Conservation (phyloP, 2,797 vertebrate genomes). For the Pagetopsis macropterus region DNA sequence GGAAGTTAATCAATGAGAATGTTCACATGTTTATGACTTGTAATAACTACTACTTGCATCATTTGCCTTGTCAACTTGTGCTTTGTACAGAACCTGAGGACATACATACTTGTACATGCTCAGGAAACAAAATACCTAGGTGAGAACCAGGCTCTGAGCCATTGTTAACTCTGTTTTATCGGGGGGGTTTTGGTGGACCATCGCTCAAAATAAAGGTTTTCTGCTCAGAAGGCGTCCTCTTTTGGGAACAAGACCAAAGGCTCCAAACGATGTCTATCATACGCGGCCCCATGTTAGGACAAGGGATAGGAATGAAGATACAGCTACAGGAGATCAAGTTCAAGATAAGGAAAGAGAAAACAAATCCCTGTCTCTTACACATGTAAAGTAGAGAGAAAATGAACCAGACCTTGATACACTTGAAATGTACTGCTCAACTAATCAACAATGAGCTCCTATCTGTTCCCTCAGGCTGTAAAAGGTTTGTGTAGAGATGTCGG, state of each 20-base stretch:
- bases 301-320: constrained; percentile 57
- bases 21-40: constrained; percentile 50
- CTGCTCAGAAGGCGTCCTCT: constrained; percentile 30
- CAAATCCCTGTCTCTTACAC: constrained; percentile 35
- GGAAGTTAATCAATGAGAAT: constrained; percentile 70
- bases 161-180: constrained; percentile 24
- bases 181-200: constrained; percentile 13
- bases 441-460: constrained; percentile 60
- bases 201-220: constrained; percentile 47
- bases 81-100: constrained; percentile 28
- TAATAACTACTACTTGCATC: constrained; percentile 43
- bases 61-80: constrained; percentile 21
- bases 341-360: constrained; percentile 50
- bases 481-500: constrained; percentile 72
- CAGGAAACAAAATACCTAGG: constrained; percentile 6
- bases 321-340: constrained; percentile 51
- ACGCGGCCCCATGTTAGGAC: constrained; percentile 55
- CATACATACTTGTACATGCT: constrained; percentile 16
- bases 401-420: constrained; percentile 20
- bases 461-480: constrained; percentile 60
- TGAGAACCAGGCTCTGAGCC: constrained; percentile 9
- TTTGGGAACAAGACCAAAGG: constrained; percentile 53
- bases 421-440: constrained; percentile 36
- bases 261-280: constrained; percentile 40
- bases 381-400: constrained; percentile 29